Evolutionary conservation across 2,888 invertebrate species (phyloP).

Genomic region (Platycheirus albimanus): DNA sequence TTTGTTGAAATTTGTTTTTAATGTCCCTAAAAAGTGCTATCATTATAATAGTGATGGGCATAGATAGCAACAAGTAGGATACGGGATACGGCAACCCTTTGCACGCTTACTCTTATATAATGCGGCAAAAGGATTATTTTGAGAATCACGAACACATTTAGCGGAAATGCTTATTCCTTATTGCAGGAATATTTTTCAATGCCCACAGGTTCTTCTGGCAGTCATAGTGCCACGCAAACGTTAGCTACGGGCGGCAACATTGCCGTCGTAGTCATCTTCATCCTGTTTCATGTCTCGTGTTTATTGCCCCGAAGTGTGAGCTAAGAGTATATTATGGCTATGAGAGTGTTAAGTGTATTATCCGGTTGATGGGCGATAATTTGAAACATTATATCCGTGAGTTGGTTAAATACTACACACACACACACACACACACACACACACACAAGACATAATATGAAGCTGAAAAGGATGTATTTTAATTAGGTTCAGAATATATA

Average conservation of each 20-base stretch:
- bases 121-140: slow-evolving; percentile 19
- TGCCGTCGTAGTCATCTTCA: not conserved
- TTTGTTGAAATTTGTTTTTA: not conserved
- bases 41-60: not conserved
- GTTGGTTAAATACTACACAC: not conserved
- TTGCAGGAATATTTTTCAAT: slow-evolving; percentile 32
- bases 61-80: not conserved
- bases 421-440: not conserved
- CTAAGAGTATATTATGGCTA: slow-evolving; percentile 13
- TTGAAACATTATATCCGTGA: slow-evolving; percentile 44
- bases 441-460: not conserved
- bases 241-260: no score
- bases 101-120: not conserved
- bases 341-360: slow-evolving; percentile 57
- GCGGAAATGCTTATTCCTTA: slow-evolving; percentile 38
- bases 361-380: slow-evolving; percentile 56
- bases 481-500: no score
- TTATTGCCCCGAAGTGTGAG: slow-evolving; percentile 38
- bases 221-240: not conserved
- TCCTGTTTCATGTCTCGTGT: slow-evolving; percentile 34
- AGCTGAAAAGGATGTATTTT: no score
- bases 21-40: not conserved
- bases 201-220: slow-evolving; percentile 38
- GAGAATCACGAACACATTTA: slow-evolving; percentile 53
- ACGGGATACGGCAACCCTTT: not conserved